phyloP scores from a whole-genome alignment of 1,140 invertebrate genomes.

The Anadara kagoshimensis region DNA sequence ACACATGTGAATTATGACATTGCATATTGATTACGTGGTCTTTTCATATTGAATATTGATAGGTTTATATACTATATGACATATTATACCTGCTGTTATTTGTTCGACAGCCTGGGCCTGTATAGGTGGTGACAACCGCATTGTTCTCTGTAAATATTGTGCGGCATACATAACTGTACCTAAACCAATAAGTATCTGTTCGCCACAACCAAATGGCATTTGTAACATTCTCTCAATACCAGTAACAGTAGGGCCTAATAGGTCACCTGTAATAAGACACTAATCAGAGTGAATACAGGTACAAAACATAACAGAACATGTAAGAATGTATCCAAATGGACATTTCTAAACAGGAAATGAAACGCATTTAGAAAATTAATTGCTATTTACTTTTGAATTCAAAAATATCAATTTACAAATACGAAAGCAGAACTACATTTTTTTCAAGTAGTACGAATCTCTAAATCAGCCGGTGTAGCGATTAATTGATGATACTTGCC shows the following conservation, averaged over 20 bases:
- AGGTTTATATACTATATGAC: background rate
- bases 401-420: no score
- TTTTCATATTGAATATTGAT: no score
- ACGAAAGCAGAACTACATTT: background rate
- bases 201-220: conserved; percentile 91
- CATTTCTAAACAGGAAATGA: no score
- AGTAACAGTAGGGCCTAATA: conserved; percentile 55
- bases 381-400: no score
- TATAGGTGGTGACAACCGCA: background rate
- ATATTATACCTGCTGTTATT: background rate
- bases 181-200: conserved; percentile 94
- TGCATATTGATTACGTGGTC: no score
- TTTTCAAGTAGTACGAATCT: background rate
- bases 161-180: conserved; percentile 91
- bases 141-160: conserved; percentile 81
- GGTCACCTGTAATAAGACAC: conserved; percentile 44
- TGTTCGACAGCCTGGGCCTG: background rate
- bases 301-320: no score
- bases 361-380: no score
- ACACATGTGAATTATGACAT: no score
- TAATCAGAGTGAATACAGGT: no score
- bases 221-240: conserved; percentile 78
- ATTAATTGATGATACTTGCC: conserved; percentile 30
- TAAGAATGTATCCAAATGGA: no score
- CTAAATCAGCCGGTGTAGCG: background rate